These are phyloP conservation scores for Ochotona curzoniae DNA, from an alignment of 2,113 vertebrate genomes.

Conservation along the genomic window DNA sequence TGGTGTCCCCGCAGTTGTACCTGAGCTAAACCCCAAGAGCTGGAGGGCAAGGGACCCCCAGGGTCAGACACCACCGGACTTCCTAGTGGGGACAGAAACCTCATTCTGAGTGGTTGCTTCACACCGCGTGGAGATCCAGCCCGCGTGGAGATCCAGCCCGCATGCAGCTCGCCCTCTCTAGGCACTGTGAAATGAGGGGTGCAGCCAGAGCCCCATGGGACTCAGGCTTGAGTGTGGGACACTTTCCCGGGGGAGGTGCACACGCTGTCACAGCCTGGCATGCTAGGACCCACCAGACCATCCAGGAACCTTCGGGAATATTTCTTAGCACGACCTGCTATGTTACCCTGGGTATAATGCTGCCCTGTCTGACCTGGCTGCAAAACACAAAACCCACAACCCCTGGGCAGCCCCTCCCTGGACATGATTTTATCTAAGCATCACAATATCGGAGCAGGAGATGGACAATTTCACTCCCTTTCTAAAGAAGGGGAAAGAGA, in stretches of 20 bases:
- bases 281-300: neutral
- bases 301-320: neutral
- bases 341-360: neutral
- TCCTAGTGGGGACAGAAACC: neutral
- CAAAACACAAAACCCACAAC: neutral
- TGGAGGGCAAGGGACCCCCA: accelerated
- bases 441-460: accelerated
- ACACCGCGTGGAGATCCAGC: neutral
- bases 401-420: neutral
- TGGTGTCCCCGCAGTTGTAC: neutral
- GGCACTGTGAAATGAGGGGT: neutral
- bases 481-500: neutral
- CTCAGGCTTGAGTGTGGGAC: neutral
- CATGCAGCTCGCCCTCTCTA: neutral
- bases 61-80: neutral
- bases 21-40: too few species aligned
- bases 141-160: neutral
- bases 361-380: neutral
- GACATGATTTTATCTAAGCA: neutral
- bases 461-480: neutral
- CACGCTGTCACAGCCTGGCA: neutral
- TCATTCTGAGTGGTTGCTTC: neutral
- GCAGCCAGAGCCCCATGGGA: neutral
- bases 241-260: neutral
- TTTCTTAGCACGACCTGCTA: neutral